These are phyloP conservation scores for Drosophila mulleri DNA, from an alignment of 2,888 invertebrate genomes.

Conservation along the genomic window DNA sequence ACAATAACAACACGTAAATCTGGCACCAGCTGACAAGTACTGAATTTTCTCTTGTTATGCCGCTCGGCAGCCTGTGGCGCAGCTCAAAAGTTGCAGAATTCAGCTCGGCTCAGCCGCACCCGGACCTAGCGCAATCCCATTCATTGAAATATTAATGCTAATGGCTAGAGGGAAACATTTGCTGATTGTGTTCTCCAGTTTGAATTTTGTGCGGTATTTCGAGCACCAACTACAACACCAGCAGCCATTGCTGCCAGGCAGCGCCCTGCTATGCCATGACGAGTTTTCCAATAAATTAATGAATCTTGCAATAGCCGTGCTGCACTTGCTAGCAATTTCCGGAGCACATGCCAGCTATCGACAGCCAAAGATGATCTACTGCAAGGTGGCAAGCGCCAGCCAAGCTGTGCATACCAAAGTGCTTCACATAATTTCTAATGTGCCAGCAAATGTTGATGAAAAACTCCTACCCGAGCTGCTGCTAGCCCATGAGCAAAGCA, in stretches of 20 bases:
- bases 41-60: conserved; percentile 60
- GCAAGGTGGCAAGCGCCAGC: background rate
- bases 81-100: conserved; percentile 55
- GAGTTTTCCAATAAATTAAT: conserved; percentile 67
- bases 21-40: conserved; percentile 77
- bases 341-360: conserved; percentile 27
- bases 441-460: conserved; percentile 12
- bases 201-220: conserved; percentile 21
- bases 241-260: background rate
- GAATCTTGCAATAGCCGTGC: conserved; percentile 52
- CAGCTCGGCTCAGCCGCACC: background rate
- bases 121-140: conserved; percentile 28
- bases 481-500: background rate
- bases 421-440: conserved; percentile 16
- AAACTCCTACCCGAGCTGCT: background rate
- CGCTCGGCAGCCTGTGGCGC: conserved; percentile 37
- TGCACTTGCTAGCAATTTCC: conserved; percentile 52
- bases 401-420: conserved; percentile 24
- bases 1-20: conserved; percentile 73
- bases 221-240: background rate
- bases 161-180: conserved; percentile 64
- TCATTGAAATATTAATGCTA: conserved; percentile 77
- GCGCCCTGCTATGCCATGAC: conserved; percentile 23
- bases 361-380: conserved; percentile 23
- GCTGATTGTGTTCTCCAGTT: conserved; percentile 62